Percentiles rank a stretch among this genome's conserved stretches.
Conservation (phyloP, 2,113 vertebrate species). For the Protobothrops mucrosquamatus region DNA sequence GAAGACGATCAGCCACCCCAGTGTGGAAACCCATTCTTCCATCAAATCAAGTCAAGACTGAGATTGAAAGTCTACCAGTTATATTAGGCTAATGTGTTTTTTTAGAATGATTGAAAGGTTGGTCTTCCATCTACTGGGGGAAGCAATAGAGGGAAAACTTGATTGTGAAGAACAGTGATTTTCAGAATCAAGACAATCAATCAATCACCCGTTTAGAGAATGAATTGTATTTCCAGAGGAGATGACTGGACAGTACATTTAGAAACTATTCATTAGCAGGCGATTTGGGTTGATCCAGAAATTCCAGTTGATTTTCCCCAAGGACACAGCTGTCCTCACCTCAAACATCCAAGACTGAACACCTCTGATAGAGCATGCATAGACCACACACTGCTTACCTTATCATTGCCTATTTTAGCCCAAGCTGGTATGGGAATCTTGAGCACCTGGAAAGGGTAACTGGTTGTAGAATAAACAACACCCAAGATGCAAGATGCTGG, state of each 20-base stretch:
- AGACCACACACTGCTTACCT: neutral
- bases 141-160: neutral
- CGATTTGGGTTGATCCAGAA: neutral
- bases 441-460: constrained; percentile 25
- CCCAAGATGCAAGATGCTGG: neutral
- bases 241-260: neutral
- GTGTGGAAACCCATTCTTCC: neutral
- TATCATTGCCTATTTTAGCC: constrained; percentile 9
- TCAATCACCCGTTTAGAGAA: neutral
- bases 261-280: neutral
- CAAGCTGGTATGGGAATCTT: constrained; percentile 10
- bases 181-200: constrained; percentile 1
- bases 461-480: neutral
- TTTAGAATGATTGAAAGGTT: neutral
- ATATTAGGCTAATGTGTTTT: neutral
- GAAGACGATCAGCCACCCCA: neutral
- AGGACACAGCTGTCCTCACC: neutral
- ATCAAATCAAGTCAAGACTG: neutral
- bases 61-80: too few species aligned
- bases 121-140: neutral
- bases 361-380: neutral
- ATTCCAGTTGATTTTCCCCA: neutral
- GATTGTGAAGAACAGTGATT: neutral
- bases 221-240: neutral
- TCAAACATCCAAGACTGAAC: neutral